Conservation (phyloP, 2,797 vertebrate genomes). For the Amblyraja radiata region DNA sequence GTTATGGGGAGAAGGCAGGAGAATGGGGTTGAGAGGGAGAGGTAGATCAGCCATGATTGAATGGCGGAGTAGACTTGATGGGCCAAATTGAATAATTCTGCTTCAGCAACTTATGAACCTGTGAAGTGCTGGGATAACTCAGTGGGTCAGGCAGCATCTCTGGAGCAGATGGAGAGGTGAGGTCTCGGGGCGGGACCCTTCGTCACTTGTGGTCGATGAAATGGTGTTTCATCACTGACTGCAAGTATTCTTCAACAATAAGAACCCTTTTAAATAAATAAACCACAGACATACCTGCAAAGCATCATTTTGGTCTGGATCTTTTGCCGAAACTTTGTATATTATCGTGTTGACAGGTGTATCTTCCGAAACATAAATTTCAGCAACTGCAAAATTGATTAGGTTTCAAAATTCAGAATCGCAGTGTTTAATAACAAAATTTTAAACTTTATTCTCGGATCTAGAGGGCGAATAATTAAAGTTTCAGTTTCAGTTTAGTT, state of each 20-base stretch:
- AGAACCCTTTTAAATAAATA: background rate
- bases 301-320: conserved; percentile 44
- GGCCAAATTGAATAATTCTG: no score
- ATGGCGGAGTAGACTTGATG: no score
- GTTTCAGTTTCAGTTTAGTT: no score
- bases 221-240: background rate
- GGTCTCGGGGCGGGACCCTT: no score
- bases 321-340: conserved; percentile 44
- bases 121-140: no score
- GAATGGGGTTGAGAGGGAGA: no score
- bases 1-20: no score
- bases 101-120: no score
- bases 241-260: background rate
- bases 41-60: no score
- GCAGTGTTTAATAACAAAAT: conserved; percentile 1
- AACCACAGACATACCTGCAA: conserved; percentile 46
- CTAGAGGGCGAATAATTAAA: no score
- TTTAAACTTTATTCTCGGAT: background rate
- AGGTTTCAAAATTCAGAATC: background rate
- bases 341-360: conserved; percentile 40
- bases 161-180: no score
- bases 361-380: conserved; percentile 49
- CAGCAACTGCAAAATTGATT: conserved; percentile 41
- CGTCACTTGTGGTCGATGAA: background rate
- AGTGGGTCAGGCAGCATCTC: no score